These are phyloP conservation scores for Halocynthia aurantium DNA, from an alignment of 23 tunicate genomes.

Conservation along the genomic window DNA sequence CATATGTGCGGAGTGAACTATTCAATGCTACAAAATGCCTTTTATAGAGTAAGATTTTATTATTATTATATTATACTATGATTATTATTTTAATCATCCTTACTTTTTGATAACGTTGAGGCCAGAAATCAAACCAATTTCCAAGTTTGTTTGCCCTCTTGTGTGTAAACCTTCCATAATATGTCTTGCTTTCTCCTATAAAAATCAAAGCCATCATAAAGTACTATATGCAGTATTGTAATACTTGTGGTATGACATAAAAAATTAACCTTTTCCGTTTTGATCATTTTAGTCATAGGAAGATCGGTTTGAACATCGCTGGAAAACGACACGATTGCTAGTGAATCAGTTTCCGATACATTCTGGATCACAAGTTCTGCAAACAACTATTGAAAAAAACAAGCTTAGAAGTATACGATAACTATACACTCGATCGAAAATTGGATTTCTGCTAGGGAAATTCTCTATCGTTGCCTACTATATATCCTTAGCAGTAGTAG, in stretches of 20 bases:
- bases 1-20: no score
- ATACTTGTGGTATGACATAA: neutral
- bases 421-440: no score
- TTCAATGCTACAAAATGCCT: no score
- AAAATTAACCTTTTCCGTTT: neutral
- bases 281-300: conserved; percentile 1
- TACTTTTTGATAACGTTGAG: conserved; percentile 30
- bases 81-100: no score
- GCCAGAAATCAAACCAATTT: conserved; percentile 46
- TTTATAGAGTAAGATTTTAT: no score
- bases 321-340: conserved; percentile 9
- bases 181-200: conserved; percentile 22
- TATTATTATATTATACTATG: no score
- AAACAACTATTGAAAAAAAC: conserved; percentile 3
- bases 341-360: conserved; percentile 3
- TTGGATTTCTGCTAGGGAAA: no score
- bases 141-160: conserved; percentile 45
- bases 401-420: no score
- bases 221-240: neutral
- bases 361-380: conserved; percentile 22
- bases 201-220: neutral
- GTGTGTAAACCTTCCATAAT: conserved; percentile 25
- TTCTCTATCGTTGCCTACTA: no score
- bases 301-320: neutral
- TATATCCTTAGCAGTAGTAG: no score